Evolutionary conservation across 2,113 vertebrate species (phyloP).

Genomic region (Oncorhynchus masou): DNA sequence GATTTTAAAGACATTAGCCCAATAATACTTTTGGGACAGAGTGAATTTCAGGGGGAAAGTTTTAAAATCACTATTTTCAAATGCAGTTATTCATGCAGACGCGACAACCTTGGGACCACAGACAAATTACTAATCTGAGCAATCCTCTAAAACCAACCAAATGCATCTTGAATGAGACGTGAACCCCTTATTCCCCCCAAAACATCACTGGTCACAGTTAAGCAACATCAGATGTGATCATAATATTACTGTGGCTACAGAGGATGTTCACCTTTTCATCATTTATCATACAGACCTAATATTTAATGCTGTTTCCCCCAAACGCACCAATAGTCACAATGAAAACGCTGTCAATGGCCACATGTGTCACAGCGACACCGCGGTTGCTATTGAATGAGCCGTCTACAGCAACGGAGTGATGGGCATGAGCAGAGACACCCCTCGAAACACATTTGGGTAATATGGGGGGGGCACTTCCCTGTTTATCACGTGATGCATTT

Average conservation of each 20-base stretch:
- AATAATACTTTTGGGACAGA: background rate
- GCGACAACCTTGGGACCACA: background rate
- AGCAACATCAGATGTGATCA: slow-evolving; percentile 6
- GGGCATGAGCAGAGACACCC: slow-evolving; percentile 44
- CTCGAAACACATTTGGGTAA: slow-evolving; percentile 69
- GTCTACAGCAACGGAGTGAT: slow-evolving; percentile 67
- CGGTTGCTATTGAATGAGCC: slow-evolving; percentile 42
- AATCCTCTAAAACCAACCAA: background rate
- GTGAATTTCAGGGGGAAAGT: background rate
- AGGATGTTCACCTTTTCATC: slow-evolving; percentile 33
- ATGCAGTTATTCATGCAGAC: background rate
- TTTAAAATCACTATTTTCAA: background rate
- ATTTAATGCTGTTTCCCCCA: slow-evolving; percentile 56
- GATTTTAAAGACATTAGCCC: background rate
- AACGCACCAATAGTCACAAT: slow-evolving; percentile 48
- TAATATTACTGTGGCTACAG: slow-evolving; percentile 10
- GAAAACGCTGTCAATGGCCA: slow-evolving; percentile 47
- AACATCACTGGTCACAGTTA: background rate
- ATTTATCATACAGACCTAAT: slow-evolving; percentile 48
- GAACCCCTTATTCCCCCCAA: background rate
- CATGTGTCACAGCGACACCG: slow-evolving; percentile 45
- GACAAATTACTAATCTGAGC: background rate
- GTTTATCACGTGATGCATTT: slow-evolving; percentile 90
- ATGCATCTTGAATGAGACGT: background rate
- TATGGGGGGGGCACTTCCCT: slow-evolving; percentile 73